These are phyloP conservation scores for Stictonetta naevosa DNA, from an alignment of 2,113 vertebrate genomes.

Conservation along the genomic window DNA sequence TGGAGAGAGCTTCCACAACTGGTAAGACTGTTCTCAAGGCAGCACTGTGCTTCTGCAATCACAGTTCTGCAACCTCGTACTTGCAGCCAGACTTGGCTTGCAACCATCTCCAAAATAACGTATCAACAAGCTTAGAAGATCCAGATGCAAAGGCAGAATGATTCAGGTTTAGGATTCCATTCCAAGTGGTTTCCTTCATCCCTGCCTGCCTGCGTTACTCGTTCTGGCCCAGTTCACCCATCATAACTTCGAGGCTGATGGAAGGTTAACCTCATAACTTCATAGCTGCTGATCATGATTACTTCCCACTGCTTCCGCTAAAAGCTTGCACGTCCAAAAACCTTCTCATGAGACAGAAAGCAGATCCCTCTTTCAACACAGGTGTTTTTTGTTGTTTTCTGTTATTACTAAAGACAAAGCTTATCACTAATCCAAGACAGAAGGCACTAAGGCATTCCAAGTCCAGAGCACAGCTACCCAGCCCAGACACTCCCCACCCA, in stretches of 20 bases:
- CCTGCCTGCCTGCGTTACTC: neutral
- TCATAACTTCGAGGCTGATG: neutral
- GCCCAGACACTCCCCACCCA: neutral
- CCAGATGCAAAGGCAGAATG: neutral
- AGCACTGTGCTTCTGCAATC: neutral
- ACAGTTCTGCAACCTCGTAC: neutral
- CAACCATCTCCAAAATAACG: fast-evolving
- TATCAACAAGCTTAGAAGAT: neutral
- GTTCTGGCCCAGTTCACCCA: too few relatives aligned
- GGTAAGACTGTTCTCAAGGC: neutral
- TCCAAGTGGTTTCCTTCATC: neutral
- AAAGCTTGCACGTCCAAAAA: neutral
- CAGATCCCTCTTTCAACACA: neutral
- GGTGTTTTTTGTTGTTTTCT: too few relatives aligned
- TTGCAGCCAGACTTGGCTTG: fast-evolving
- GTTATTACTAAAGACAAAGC: neutral
- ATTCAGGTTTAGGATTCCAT: neutral
- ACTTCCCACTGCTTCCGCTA: neutral
- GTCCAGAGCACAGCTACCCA: neutral
- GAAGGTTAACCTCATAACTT: too few relatives aligned
- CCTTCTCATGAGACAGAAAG: fast-evolving
- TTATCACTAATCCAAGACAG: neutral
- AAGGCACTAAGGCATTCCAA: neutral
- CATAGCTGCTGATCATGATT: neutral
- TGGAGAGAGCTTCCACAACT: neutral